Percentiles rank a stretch among this genome's conserved stretches.
Conservation (phyloP, 2,797 vertebrate genomes). For the Alfaro cultratus region DNA sequence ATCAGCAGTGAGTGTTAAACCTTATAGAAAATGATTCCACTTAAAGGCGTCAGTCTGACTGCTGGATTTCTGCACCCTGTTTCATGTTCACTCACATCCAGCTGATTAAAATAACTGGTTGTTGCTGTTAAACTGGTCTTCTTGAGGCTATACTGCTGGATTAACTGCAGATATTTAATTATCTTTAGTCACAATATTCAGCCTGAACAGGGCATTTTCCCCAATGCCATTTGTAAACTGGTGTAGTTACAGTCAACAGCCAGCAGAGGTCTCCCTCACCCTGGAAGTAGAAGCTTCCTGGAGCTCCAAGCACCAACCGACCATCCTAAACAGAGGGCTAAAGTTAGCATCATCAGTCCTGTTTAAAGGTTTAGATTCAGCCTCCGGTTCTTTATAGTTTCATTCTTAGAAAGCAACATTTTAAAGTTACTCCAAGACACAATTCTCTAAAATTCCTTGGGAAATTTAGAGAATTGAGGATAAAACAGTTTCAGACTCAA, state of each 20-base stretch:
- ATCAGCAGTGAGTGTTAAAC: background rate
- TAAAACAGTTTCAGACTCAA: background rate
- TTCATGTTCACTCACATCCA: background rate
- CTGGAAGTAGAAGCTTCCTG: slow-evolving; percentile 44
- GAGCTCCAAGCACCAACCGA: slow-evolving; percentile 32
- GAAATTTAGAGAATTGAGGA: background rate
- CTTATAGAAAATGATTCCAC: background rate
- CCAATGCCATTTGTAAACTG: background rate
- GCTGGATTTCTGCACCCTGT: background rate
- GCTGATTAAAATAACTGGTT: background rate
- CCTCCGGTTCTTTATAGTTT: background rate
- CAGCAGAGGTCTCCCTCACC: slow-evolving; percentile 28
- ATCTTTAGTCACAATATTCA: background rate
- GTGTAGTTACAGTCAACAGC: background rate
- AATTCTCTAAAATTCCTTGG: background rate
- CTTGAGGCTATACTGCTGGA: background rate
- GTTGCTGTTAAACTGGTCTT: background rate
- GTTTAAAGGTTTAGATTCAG: background rate
- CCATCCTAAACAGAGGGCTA: slow-evolving; percentile 8
- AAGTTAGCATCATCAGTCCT: background rate
- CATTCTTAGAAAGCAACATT: background rate
- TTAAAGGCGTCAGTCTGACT: background rate
- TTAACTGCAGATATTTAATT: background rate
- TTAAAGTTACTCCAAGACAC: background rate
- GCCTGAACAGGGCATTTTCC: background rate